Percentiles rank a stretch among this genome's conserved stretches.
Evolutionary conservation across 2,113 vertebrate genomes (phyloP).

Genomic region (Pelmatolapia mariae): DNA sequence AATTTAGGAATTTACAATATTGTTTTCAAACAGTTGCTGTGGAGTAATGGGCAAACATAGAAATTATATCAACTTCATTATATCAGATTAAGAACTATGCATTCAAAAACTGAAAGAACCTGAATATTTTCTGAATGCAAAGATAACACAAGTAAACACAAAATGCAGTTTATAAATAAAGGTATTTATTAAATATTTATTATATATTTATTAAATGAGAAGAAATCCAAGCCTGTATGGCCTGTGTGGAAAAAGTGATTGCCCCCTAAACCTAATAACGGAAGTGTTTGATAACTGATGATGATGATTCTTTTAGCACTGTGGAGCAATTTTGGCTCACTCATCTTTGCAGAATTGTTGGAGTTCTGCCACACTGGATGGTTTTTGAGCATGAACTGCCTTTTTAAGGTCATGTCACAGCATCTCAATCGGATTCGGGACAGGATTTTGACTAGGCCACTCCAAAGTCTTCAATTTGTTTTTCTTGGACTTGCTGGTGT

Average conservation of each 20-base stretch:
- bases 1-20: not conserved
- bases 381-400: not conserved
- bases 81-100: not conserved
- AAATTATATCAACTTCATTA: not conserved
- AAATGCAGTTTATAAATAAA: not conserved
- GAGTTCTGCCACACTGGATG: not conserved
- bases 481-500: not conserved
- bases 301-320: not conserved
- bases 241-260: not conserved
- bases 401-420: not conserved
- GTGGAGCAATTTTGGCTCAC: not conserved
- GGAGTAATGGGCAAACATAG: not conserved
- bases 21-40: not conserved
- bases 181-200: not conserved
- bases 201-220: not conserved
- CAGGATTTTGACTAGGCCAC: not conserved
- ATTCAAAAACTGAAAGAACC: not conserved
- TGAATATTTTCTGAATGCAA: not conserved
- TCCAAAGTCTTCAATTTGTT: not conserved
- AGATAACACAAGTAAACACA: not conserved
- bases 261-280: not conserved
- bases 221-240: not conserved
- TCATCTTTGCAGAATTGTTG: not conserved
- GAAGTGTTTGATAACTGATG: not conserved
- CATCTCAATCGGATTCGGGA: not conserved